Base-by-base conservation (phyloP, 1,140 invertebrate species). In the Hesperophylax magnus region DNA sequence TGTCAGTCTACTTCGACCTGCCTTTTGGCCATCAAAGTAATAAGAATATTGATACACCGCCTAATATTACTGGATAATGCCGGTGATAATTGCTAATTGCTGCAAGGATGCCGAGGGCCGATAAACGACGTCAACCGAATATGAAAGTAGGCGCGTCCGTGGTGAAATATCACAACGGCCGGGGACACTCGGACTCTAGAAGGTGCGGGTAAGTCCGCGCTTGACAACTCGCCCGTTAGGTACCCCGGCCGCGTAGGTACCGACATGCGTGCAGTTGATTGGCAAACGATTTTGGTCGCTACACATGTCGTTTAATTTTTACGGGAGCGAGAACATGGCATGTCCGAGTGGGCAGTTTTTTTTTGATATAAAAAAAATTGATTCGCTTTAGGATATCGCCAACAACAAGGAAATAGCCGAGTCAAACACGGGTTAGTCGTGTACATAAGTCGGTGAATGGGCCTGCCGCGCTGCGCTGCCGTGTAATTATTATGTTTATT, bases 261-360 rank as follows among this genome's bases (percentile, higher is more conserved):
- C 17, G 67, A 75, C 54, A 75, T 75, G 71, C 71, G 71, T 75
- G 71, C 24, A 52, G 71, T 27, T 75, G 71, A 75, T 75, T 75
- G 71, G 52, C 71, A 24, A 31, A 27, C 71, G 71, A 75, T 75
- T 75, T 75, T 27, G 31, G 71, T 34, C 54, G 71, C 71, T 75
- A 75, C 71, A 75, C 71, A 75, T 75, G 71, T 75, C 71, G 18
- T 9, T 75, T 75, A 75, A 75, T 75, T 75, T 75, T 75, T 27
- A 54, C 71, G 71, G 71, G 71, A 75, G 71, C 71, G 54, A 75
- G 31, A 75, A 75, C 71, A 75, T 27, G 71, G 20, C 71, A 75
- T 56, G 52, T 31, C 31, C 52, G 22, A n/a, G 69, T 22, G 69
- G 65, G 31, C 31, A 6, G 56, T 18, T 27, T 27, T 65, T 65